Base-by-base conservation (phyloP, 2,888 invertebrate species). In the Cyaniris semiargus region DNA sequence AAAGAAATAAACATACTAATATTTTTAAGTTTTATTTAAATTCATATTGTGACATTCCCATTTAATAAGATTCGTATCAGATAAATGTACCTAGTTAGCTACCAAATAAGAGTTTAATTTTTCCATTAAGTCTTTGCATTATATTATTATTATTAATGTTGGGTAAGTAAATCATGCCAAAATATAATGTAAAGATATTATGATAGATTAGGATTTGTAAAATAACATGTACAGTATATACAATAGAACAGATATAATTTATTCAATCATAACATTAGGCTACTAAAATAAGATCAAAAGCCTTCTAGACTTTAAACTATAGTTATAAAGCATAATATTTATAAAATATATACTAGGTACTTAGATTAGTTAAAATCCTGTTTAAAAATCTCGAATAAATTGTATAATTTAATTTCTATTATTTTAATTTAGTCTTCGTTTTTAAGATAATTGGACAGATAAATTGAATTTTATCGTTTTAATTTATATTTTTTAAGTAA, bases 21-120 rank as follows among this genome's bases (percentile, higher is more conserved):
- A 85, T 87, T 85, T 86, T 83, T 90, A 91, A 91, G 90, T 90
- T 91, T 91, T 92, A 90, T 92, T 92, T 91, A 87, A 89, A 90
- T 88, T 88, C 82, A 83, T 84, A 80, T 78, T 81, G 48, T 48
- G 27, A 27, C 74, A 74, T 48, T 74, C 74, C 74, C 74, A 53
- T 48, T 48, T 8, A 27, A 53, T 27, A 74, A 48, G 27, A 27
- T 48, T 74, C 44, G 6, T 23, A 23, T 74, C 15, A 74, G 27
- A 53, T 15, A 31, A 27, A 74, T 74, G 18, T 53, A 18, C 48
- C 18, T 74, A 48, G 48, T 71, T 48, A 23, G 21, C 27, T 66
- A 66, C 7, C 23, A 66, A 60, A 13, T 72, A 72, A 48, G 72
- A 72, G 13, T 44, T 72, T 48, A 85, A 87, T 81, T 84, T 90